These are phyloP conservation scores for Eupelmus urozonus DNA, from an alignment of 2,888 invertebrate species.

Conservation along the genomic window DNA sequence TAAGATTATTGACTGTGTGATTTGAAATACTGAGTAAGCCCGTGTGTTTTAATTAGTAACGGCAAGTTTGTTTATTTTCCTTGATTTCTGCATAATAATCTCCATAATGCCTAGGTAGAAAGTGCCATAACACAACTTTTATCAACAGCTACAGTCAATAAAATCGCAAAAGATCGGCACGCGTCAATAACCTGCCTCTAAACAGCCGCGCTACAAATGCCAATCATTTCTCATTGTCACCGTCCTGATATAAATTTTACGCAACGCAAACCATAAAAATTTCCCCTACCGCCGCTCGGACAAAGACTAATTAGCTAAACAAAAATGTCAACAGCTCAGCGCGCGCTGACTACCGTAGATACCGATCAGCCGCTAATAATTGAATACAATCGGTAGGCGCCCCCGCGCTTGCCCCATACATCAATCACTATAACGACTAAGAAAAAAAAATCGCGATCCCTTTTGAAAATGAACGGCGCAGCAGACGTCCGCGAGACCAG, in stretches of 20 bases:
- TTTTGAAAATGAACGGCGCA: not conserved
- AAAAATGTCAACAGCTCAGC: constrained; percentile 14
- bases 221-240: constrained; percentile 1
- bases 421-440: constrained; percentile 1
- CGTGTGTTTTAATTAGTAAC: too few species aligned
- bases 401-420: constrained; percentile 7
- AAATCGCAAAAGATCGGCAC: too few species aligned
- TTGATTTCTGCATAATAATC: too few species aligned
- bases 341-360: not conserved
- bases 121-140: too few species aligned
- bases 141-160: too few species aligned
- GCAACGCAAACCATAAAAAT: not conserved
- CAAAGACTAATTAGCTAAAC: constrained; percentile 25
- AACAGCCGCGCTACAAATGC: not conserved
- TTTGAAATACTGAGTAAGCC: too few species aligned
- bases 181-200: too few species aligned
- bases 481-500: not conserved
- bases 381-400: not conserved
- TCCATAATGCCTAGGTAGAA: too few species aligned
- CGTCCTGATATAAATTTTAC: not conserved
- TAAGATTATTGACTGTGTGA: too few species aligned
- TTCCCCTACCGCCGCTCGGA: not conserved
- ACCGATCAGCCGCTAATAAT: constrained; percentile 9
- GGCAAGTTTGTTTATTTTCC: too few species aligned
- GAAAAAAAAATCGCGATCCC: not conserved